Evolutionary conservation across 2,888 invertebrate genomes (phyloP), one percentile per base, ranked within the genome.

Genomic region (Schrankia costaestrigalis): DNA sequence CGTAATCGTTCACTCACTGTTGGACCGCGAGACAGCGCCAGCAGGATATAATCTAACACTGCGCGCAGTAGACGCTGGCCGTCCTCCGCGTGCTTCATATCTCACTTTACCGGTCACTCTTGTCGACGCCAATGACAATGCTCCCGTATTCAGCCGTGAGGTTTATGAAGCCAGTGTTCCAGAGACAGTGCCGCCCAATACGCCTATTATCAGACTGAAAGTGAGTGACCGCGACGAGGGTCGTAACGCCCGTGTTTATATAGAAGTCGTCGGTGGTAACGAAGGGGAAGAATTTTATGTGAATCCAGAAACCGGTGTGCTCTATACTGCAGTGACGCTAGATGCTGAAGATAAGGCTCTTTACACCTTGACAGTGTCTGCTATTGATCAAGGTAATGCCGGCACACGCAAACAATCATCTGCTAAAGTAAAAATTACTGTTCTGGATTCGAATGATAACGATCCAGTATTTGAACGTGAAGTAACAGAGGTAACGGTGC

Each of bases 361-460:
- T 49, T 97, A 97, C 71, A 94, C 95, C 9, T 83, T 97, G 24
- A 97, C 96, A 0, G 95, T 97, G 6, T 94, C 95, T 5, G 97
- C 97, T 0, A 92, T 95, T 19, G 97, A 97, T 76, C 95, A 95
- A 67, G 94, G 95, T 1, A 93, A 95, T 69, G 91, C 92, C 0
- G 95, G 95, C 1, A 92, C 93, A 8, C 89, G 96, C 28, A 94
- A 95, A 61, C 95, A 95, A 70, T 95, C 95, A 3, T 96, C 96
- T 1, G 96, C 96, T 0, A 95, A 96, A 83, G 95, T 98, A 0
- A 94, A 95, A 81, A 93, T 98, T 30, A 92, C 93, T 62, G 93
- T 98, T 2, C 86, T 94, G 32, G 98, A 98, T 79, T 94, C 95
- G 32, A 98, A 99, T 78, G 98, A 98, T 77, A 97, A 98, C 77